phyloP scores from a whole-genome alignment of 2,797 vertebrate species.

The Spheniscus humboldti region DNA sequence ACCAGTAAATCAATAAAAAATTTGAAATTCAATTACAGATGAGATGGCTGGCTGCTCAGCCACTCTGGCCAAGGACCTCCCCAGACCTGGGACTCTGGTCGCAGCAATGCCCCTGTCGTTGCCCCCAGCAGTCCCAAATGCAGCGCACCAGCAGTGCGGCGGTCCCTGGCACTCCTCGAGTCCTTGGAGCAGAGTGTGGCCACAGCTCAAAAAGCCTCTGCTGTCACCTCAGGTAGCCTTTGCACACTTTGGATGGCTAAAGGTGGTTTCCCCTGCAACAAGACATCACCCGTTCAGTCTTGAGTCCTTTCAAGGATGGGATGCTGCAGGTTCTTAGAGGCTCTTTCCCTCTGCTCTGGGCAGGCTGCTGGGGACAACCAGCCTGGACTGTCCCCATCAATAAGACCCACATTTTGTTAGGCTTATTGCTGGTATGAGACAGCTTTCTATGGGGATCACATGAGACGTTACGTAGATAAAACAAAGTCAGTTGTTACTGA shows the following conservation, averaged over 20 bases:
- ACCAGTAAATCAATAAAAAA: neutral
- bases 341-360: neutral
- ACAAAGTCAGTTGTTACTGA: too few species aligned
- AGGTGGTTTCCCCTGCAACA: neutral
- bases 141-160: rapidly evolving
- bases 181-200: neutral
- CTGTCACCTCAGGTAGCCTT: neutral
- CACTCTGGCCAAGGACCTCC: neutral
- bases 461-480: rapidly evolving
- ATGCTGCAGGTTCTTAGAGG: neutral
- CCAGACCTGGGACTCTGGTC: neutral
- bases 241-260: neutral
- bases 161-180: rapidly evolving
- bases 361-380: neutral
- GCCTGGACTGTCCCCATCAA: neutral
- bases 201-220: neutral
- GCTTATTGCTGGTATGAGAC: neutral
- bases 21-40: neutral
- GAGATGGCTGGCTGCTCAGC: neutral
- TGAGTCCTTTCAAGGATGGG: neutral
- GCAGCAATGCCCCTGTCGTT: neutral
- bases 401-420: neutral
- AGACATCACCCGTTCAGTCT: rapidly evolving
- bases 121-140: neutral
- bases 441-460: neutral